phyloP scores from a whole-genome alignment of 2,113 vertebrate species.

The Tursiops truncatus region DNA sequence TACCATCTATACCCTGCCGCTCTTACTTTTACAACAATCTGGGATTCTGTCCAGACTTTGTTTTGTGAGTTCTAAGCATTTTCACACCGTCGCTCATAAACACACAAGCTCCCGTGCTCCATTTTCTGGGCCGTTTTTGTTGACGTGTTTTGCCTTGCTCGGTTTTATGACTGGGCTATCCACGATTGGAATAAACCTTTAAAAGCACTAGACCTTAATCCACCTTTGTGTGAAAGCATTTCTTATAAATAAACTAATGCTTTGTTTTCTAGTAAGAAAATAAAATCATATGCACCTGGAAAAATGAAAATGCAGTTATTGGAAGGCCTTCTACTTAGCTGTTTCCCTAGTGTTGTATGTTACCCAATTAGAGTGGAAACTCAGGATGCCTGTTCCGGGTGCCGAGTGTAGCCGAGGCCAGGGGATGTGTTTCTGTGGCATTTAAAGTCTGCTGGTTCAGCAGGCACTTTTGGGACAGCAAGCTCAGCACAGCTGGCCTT shows the following conservation, averaged over 20 bases:
- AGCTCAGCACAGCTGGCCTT: constrained; percentile 13
- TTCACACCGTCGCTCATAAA: neutral
- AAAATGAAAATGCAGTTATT: constrained; percentile 48
- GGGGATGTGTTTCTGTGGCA: neutral
- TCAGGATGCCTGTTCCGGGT: neutral
- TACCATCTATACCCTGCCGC: neutral
- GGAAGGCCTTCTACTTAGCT: neutral
- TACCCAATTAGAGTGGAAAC: constrained; percentile 18
- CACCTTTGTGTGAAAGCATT: constrained; percentile 12
- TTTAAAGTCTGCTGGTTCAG: constrained; percentile 8
- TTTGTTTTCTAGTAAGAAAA: constrained; percentile 30
- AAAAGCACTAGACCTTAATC: constrained; percentile 43
- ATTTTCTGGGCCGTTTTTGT: neutral
- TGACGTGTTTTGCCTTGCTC: neutral
- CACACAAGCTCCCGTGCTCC: neutral
- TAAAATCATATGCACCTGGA: neutral
- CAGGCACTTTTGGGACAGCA: neutral
- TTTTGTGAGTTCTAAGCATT: neutral
- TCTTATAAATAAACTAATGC: constrained; percentile 39
- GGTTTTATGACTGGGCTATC: neutral
- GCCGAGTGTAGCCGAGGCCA: neutral
- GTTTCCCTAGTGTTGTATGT: neutral
- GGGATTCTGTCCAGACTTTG: constrained; percentile 56
- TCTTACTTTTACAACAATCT: constrained; percentile 53
- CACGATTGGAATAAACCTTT: neutral